A percentile compares a stretch with the other conserved stretches of the same genome.
Evolutionary conservation across 2,888 invertebrate species (phyloP).

Genomic region (Prosapia bicincta): DNA sequence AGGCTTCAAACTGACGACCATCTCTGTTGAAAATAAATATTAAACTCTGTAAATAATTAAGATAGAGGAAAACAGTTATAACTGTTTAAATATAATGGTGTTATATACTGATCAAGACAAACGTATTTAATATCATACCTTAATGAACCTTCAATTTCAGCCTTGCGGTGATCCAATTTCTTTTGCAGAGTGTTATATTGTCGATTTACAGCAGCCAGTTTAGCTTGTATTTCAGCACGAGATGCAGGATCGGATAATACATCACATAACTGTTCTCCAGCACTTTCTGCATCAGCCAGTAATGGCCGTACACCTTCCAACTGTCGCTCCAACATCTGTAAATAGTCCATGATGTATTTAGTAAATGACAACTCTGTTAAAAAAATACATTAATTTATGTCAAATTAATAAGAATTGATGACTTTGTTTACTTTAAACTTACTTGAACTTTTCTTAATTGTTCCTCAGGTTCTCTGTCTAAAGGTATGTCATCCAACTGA

Average conservation of each 20-base stretch:
- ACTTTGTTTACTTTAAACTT: slow-evolving; percentile 18
- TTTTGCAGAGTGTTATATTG: slow-evolving; percentile 85
- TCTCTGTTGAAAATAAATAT: slow-evolving; percentile 53
- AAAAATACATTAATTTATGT: too few relatives aligned
- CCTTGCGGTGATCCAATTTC: slow-evolving; percentile 85
- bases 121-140: slow-evolving; percentile 44
- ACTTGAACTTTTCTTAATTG: slow-evolving; percentile 81
- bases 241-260: slow-evolving; percentile 88
- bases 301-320: slow-evolving; percentile 85
- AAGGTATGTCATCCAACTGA: slow-evolving; percentile 75
- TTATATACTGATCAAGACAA: too few relatives aligned
- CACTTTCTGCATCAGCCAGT: slow-evolving; percentile 82
- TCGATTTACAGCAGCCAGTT: slow-evolving; percentile 79
- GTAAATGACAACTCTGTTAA: not conserved
- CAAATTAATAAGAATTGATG: too few relatives aligned
- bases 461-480: slow-evolving; percentile 81
- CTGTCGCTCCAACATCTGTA: slow-evolving; percentile 72
- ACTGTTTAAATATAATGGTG: too few relatives aligned
- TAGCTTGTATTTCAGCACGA: slow-evolving; percentile 84
- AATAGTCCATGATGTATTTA: not conserved
- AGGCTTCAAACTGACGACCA: slow-evolving; percentile 85
- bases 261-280: slow-evolving; percentile 82
- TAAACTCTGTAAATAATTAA: too few relatives aligned
- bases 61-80: too few relatives aligned
- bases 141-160: slow-evolving; percentile 82